Conservation (phyloP, 1,140 invertebrate species). For the Ceratina japonica region DNA sequence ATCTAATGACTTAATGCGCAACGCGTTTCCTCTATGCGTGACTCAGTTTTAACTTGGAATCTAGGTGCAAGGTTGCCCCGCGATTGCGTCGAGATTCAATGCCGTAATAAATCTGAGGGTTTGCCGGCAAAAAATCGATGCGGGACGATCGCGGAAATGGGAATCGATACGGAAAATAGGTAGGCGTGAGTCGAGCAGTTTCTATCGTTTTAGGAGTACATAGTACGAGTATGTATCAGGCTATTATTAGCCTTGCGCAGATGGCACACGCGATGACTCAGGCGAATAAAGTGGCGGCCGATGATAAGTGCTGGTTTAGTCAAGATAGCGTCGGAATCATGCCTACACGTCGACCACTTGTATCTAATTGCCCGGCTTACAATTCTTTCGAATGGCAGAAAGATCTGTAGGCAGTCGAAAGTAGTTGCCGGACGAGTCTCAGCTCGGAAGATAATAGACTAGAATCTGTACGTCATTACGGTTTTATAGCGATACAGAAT, state of each 20-base stretch:
- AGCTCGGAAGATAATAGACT: neutral
- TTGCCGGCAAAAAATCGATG: neutral
- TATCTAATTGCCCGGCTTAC: neutral
- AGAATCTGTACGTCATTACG: too few species aligned
- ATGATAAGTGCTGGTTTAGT: constrained; percentile 49
- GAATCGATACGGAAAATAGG: constrained; percentile 1
- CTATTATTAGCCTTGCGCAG: constrained; percentile 53
- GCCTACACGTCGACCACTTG: constrained; percentile 4
- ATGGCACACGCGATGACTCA: constrained; percentile 53
- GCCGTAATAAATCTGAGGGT: neutral
- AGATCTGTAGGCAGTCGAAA: constrained; percentile 12
- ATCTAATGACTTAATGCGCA: constrained; percentile 26
- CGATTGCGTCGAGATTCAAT: neutral
- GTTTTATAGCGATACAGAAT: too few species aligned
- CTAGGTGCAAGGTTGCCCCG: neutral
- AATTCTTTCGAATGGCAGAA: neutral
- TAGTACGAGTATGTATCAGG: constrained; percentile 13
- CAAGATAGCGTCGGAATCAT: constrained; percentile 38
- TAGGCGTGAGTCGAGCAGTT: neutral
- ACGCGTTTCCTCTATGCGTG: constrained; percentile 15
- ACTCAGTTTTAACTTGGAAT: constrained; percentile 23
- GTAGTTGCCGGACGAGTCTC: neutral
- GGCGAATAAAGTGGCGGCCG: constrained; percentile 38
- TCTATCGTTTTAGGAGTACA: constrained; percentile 45
- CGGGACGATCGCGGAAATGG: neutral